Base-by-base conservation (phyloP, 2,113 vertebrate genomes). In the Dasyprocta punctata region DNA sequence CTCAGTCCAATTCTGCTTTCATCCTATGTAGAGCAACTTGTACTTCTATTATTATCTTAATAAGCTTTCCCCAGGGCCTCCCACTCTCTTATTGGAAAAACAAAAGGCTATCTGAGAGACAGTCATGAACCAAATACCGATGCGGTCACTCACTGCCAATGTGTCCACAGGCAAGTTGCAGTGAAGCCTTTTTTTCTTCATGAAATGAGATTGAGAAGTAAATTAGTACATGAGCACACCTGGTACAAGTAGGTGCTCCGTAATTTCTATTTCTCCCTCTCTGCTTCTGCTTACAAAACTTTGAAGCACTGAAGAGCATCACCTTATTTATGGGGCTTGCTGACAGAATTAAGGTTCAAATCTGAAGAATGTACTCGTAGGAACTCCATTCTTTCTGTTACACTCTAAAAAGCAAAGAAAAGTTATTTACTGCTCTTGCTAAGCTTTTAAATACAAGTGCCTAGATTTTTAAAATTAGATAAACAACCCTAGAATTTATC, bases 401-500 rank as follows among this genome's bases (percentile, higher is more conserved):
- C 47, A 89, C 38, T 92, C 44, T 90, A 8, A 87, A 87, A 89
- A 61, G 83, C 75, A 96, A 96, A 94, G 69, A 28, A 61, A 69
- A 86, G 36, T 92, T 95, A 92, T 95, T 94, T 96, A 78, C 58
- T 86, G 20, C 49, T 90, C 54, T 71, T 95, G 36, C 63, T 93
- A 89, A 90, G 20, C 90, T 92, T 93, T 96, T 88, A 93, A 85
- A 86, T 87, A 89, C 71, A 38, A 77, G 78, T 52, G 20, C 71
- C 49, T 83, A 41, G 33, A 81, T 52, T 94, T 95, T 97, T 78
- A 0, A 94, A 97, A 93, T 84, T 95, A 96, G 61, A 80, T 96
- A 95, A 96, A 92, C 80, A 92, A 87, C 61, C 38, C 81, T 90
- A 73, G 81, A 85, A 96, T 98, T 94, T 96, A 92, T 97, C 95